These are phyloP conservation scores for Leucophenga varia DNA, from an alignment of 1,140 invertebrate genomes.

Conservation along the genomic window DNA sequence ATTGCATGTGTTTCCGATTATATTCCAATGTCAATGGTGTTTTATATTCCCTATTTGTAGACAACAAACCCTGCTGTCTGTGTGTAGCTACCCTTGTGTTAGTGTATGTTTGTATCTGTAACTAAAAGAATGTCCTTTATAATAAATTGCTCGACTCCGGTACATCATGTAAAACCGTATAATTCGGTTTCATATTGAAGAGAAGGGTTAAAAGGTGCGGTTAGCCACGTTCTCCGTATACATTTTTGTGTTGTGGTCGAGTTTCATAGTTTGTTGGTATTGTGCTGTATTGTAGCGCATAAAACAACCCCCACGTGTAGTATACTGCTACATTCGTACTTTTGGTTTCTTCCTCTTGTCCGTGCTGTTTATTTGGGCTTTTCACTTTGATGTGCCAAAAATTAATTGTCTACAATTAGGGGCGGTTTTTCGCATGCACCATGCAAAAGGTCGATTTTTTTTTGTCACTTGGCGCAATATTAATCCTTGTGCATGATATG, in stretches of 20 bases:
- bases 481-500: too few species aligned
- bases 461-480: too few species aligned
- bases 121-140: neutral
- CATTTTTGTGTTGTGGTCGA: slow-evolving; percentile 1
- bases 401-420: slow-evolving; percentile 57
- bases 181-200: neutral
- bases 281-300: slow-evolving; percentile 29
- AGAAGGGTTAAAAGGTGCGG: slow-evolving; percentile 51
- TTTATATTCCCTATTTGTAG: too few species aligned
- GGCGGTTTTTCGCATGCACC: slow-evolving; percentile 25
- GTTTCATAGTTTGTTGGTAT: slow-evolving; percentile 31
- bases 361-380: slow-evolving; percentile 7
- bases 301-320: neutral
- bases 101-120: neutral
- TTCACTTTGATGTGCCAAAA: slow-evolving; percentile 54
- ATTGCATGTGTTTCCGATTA: slow-evolving; percentile 33
- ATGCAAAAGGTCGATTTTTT: too few species aligned
- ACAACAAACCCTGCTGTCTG: too few species aligned
- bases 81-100: slow-evolving; percentile 7
- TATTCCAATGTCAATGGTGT: too few species aligned
- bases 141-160: slow-evolving; percentile 28
- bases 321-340: neutral
- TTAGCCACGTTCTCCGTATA: slow-evolving; percentile 30
- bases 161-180: neutral
- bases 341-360: too few species aligned